These are phyloP conservation scores for Agonopterix arenella DNA, from an alignment of 2,888 invertebrate species.

Conservation along the genomic window DNA sequence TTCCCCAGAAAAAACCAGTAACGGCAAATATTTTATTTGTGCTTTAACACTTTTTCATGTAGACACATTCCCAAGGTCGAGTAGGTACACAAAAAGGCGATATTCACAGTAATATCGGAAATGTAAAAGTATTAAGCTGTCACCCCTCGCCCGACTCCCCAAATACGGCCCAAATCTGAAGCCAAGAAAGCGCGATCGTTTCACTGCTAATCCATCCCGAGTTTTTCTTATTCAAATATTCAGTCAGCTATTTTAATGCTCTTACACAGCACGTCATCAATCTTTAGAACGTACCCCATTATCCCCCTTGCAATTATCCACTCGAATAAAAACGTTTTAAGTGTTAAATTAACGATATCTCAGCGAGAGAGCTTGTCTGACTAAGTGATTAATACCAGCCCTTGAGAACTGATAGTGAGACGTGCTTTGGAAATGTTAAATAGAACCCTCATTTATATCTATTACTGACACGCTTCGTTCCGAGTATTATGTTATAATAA, in stretches of 20 bases:
- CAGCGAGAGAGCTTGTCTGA: conserved; percentile 57
- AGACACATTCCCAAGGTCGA: neutral
- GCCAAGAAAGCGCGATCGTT: conserved; percentile 46
- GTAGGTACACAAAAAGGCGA: neutral
- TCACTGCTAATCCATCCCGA: conserved; percentile 55
- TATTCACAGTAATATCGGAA: conserved; percentile 1
- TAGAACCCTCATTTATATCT: conserved; percentile 32
- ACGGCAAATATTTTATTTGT: too few species aligned
- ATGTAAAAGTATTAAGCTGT: conserved; percentile 7
- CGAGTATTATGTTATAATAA: neutral
- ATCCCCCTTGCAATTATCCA: conserved; percentile 70
- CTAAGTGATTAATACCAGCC: conserved; percentile 63
- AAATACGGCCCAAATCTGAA: conserved; percentile 8
- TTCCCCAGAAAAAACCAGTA: too few species aligned
- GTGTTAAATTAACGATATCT: conserved; percentile 75
- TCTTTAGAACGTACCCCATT: conserved; percentile 68
- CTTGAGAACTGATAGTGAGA: conserved; percentile 43
- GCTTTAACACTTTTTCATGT: too few species aligned
- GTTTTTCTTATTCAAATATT: conserved; percentile 67
- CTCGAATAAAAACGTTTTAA: conserved; percentile 74
- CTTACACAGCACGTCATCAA: conserved; percentile 65
- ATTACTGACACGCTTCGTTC: conserved; percentile 12
- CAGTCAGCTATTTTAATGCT: conserved; percentile 66
- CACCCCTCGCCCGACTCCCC: conserved; percentile 1
- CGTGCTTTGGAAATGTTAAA: conserved; percentile 24